These are phyloP conservation scores for Cataglyphis cursor DNA, from an alignment of 2,888 invertebrate genomes.

Conservation along the genomic window DNA sequence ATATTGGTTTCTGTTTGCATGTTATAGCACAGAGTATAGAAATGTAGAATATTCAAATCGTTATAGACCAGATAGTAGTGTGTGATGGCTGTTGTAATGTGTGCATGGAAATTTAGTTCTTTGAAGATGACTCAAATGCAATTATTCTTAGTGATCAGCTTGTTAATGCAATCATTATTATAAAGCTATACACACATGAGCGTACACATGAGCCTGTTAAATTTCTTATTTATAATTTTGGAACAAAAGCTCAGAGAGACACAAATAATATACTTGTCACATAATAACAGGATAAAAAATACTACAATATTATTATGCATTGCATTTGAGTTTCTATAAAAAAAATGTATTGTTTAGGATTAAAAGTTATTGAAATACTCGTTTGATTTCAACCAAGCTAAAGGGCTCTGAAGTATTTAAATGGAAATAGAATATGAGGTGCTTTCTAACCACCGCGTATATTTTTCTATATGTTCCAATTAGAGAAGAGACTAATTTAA, in stretches of 20 bases:
- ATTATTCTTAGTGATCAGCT: slow-evolving; percentile 43
- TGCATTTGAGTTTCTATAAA: slow-evolving; percentile 47
- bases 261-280: not conserved
- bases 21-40: slow-evolving; percentile 77
- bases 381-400: slow-evolving; percentile 4
- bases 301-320: not conserved
- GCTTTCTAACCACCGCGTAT: not conserved
- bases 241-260: not conserved
- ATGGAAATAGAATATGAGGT: not conserved
- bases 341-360: slow-evolving; percentile 18
- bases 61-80: slow-evolving; percentile 72
- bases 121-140: slow-evolving; percentile 77
- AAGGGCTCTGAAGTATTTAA: slow-evolving; percentile 39
- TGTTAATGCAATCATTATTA: slow-evolving; percentile 23
- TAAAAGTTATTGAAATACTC: slow-evolving; percentile 22
- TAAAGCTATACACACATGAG: not conserved
- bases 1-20: slow-evolving; percentile 79
- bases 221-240: slow-evolving; percentile 27
- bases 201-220: not conserved
- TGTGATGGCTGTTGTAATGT: slow-evolving; percentile 80
- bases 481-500: not conserved
- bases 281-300: not conserved
- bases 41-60: slow-evolving; percentile 70
- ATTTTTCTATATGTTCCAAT: slow-evolving; percentile 16
- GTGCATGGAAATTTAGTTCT: slow-evolving; percentile 79